phyloP scores from a whole-genome alignment of 2,797 vertebrate species.

The Pseudopleuronectes americanus region DNA sequence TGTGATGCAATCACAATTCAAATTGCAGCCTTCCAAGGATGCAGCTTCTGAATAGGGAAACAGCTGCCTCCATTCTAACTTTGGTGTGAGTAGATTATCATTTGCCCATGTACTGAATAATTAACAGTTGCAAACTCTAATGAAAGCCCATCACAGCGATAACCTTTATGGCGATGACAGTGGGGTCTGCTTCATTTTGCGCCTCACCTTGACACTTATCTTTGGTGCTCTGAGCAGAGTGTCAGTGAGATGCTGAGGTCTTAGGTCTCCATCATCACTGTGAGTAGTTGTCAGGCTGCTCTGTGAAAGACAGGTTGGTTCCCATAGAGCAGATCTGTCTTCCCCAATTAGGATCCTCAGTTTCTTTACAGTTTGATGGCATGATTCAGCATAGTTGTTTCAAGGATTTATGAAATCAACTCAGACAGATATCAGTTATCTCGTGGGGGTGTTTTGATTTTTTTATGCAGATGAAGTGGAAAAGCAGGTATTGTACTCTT shows the following conservation, averaged over 20 bases:
- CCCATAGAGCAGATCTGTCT: conserved; percentile 69
- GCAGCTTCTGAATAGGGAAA: too few relatives aligned
- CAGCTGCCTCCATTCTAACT: background rate
- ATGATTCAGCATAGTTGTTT: conserved; percentile 47
- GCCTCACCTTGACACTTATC: conserved; percentile 1
- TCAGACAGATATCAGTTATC: conserved; percentile 20
- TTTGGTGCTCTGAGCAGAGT: conserved; percentile 8
- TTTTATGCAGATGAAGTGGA: conserved; percentile 34
- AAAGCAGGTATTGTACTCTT: too few relatives aligned
- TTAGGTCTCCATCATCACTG: conserved; percentile 27
- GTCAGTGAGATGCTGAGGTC: conserved; percentile 12
- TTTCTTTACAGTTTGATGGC: conserved; percentile 46
- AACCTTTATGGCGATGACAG: background rate
- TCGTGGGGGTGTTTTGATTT: conserved; percentile 29
- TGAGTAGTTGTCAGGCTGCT: conserved; percentile 26
- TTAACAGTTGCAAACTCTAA: background rate
- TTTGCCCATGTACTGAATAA: conserved; percentile 11
- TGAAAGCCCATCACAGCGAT: background rate
- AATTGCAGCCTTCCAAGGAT: too few relatives aligned
- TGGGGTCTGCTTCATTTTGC: background rate
- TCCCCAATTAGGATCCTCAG: conserved; percentile 55
- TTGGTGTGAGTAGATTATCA: conserved; percentile 23
- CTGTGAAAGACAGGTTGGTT: conserved; percentile 36
- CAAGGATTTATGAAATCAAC: conserved; percentile 17
- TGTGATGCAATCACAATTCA: too few relatives aligned